Base-by-base conservation (phyloP, 2,797 vertebrate genomes). In the Sciaenops ocellatus region DNA sequence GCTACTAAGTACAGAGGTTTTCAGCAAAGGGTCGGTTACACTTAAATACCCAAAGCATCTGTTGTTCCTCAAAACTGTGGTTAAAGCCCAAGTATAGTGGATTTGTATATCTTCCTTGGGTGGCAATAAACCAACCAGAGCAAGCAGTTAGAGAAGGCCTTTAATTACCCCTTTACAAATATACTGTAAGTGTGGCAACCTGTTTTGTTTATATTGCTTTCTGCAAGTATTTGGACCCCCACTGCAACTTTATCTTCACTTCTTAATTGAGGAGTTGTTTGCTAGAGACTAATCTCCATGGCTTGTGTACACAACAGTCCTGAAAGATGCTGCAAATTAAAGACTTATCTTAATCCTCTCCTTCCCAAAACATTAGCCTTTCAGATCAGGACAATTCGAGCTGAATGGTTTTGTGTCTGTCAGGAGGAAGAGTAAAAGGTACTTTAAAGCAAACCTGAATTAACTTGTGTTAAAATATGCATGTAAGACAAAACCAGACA, bases 341-440 rank as follows among this genome's bases (percentile, higher is more conserved):
- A 87, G 86, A 85, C 69, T 93, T 91, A 93, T 90, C 90, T 90
- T 91, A 94, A 93, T 91, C 91, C 91, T 83, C 84, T 62, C 68
- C 73, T 85, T 88, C 77, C 87, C 78, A 87, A 85, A 90, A 92
- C 87, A 91, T 89, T 87, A 86, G 79, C 83, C 82, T 83, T 88
- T 85, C 84, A 86, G 84, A 91, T 89, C 75, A 76, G 75, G 78
- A 86, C 86, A 84, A 82, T 89, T 87, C 44, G 1, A 78, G 81
- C 38, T 18, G 34, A 82, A 70, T 83, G 73, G 64, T 78, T 84
- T 46, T 77, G 44, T 67, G 66, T 84, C 46, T 76, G 44, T 55
- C 24, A 59, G 42, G 30, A 56, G 48, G 22, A 56, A 62, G 69
- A 75, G 69, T 26, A 50, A 69, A 76, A 72, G 59, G 57, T 55